These are phyloP conservation scores for Electrona antarctica DNA, from an alignment of 2,113 vertebrate species.

Conservation along the genomic window DNA sequence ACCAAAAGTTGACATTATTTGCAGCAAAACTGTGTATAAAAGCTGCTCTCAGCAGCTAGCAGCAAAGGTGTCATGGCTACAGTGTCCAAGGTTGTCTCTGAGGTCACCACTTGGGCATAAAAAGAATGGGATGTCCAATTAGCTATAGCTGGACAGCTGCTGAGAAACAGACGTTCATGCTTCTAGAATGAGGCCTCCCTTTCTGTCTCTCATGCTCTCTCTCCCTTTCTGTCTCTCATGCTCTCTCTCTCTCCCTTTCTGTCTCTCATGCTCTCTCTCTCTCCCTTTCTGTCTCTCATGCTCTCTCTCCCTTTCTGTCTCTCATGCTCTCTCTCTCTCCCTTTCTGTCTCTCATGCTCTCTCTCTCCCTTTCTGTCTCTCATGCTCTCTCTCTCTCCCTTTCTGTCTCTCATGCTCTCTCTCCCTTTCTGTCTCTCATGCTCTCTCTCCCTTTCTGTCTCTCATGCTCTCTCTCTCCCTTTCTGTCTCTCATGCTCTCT, in stretches of 20 bases:
- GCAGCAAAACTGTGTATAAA: too few relatives aligned
- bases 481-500: slow-evolving; percentile 10
- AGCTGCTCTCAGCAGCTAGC: too few relatives aligned
- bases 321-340: background rate
- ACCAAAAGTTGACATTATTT: slow-evolving; percentile 17
- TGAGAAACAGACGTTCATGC: slow-evolving; percentile 54
- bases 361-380: too few relatives aligned
- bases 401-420: too few relatives aligned
- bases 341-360: too few relatives aligned
- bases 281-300: slow-evolving; percentile 9
- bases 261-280: slow-evolving; percentile 1
- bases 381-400: too few relatives aligned
- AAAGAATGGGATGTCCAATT: slow-evolving; percentile 50
- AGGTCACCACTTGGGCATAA: slow-evolving; percentile 47
- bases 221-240: slow-evolving; percentile 16
- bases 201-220: slow-evolving; percentile 10
- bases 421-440: background rate
- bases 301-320: slow-evolving; percentile 14
- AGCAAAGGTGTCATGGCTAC: slow-evolving; percentile 13
- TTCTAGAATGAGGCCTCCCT: slow-evolving; percentile 48
- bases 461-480: slow-evolving; percentile 21
- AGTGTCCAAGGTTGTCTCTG: slow-evolving; percentile 31
- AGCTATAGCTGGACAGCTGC: slow-evolving; percentile 68
- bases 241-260: slow-evolving; percentile 11
- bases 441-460: too few relatives aligned